Evolutionary conservation across 2,113 vertebrate species (phyloP).

Genomic region (Gymnobelideus leadbeateri): DNA sequence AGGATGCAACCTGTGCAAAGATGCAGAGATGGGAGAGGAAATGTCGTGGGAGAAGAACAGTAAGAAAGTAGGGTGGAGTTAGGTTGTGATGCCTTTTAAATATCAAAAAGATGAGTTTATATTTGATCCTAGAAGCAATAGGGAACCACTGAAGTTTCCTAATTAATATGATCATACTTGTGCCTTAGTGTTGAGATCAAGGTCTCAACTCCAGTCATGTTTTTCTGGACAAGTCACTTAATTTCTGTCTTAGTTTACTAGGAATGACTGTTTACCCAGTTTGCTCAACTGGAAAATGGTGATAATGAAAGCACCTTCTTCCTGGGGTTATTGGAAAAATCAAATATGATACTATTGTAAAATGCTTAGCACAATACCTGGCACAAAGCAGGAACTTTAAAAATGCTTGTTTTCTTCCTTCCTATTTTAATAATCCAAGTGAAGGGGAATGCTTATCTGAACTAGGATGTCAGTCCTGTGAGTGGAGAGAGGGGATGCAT

Average conservation of each 20-base stretch:
- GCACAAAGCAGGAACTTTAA: background rate
- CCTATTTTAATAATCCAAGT: conserved; percentile 26
- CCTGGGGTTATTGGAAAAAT: background rate
- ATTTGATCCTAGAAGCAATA: background rate
- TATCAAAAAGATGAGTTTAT: background rate
- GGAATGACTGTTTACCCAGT: background rate
- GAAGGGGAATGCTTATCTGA: background rate
- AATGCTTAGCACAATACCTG: background rate
- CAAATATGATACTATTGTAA: background rate
- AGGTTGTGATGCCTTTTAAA: background rate
- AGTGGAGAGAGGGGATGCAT: background rate
- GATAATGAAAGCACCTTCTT: background rate
- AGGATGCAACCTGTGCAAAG: background rate
- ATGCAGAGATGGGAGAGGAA: background rate
- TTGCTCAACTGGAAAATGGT: background rate
- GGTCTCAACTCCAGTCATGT: too few relatives aligned
- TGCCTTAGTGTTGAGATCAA: too few relatives aligned
- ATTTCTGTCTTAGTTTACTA: background rate
- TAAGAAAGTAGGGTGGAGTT: background rate
- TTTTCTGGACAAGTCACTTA: background rate
- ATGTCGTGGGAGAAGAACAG: background rate
- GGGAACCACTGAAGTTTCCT: background rate
- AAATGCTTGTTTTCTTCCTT: background rate
- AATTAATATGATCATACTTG: background rate
- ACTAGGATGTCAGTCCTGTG: background rate